phyloP scores from a whole-genome alignment of 1,140 invertebrate species.

The Pomacea maculata region DNA sequence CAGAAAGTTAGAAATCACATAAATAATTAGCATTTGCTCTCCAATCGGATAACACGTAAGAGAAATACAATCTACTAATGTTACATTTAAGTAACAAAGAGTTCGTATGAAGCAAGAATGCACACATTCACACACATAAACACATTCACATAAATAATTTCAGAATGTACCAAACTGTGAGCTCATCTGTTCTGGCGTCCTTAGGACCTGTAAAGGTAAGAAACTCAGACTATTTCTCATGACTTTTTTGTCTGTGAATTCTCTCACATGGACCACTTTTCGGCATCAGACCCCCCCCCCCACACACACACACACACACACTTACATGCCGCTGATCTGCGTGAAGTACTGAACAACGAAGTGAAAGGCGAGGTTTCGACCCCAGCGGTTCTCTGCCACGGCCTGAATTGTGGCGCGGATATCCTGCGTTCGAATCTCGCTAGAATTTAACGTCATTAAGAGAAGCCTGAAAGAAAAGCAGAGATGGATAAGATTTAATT shows the following conservation, averaged over 20 bases:
- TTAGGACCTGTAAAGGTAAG: too few relatives aligned
- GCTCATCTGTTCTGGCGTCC: too few relatives aligned
- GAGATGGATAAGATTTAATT: background rate
- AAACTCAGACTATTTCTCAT: too few relatives aligned
- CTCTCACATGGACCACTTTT: too few relatives aligned
- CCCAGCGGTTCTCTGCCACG: constrained; percentile 77
- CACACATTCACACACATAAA: background rate
- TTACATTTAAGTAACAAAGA: background rate
- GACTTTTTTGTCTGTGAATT: too few relatives aligned
- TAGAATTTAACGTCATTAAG: constrained; percentile 72
- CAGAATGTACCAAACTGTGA: too few relatives aligned
- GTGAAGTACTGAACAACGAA: constrained; percentile 80
- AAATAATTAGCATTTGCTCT: too few relatives aligned
- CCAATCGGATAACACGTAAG: too few relatives aligned
- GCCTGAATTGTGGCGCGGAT: constrained; percentile 75
- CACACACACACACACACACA: background rate
- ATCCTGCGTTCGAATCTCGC: constrained; percentile 75
- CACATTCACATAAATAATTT: background rate
- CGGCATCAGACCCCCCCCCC: background rate
- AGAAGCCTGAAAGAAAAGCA: constrained; percentile 70
- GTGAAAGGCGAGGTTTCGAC: constrained; percentile 78
- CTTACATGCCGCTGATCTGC: constrained; percentile 62
- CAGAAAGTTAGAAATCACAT: too few relatives aligned
- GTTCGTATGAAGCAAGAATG: background rate
- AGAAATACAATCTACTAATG: too few relatives aligned